phyloP scores from a whole-genome alignment of 2,888 invertebrate species.

The Lasiommata megera region DNA sequence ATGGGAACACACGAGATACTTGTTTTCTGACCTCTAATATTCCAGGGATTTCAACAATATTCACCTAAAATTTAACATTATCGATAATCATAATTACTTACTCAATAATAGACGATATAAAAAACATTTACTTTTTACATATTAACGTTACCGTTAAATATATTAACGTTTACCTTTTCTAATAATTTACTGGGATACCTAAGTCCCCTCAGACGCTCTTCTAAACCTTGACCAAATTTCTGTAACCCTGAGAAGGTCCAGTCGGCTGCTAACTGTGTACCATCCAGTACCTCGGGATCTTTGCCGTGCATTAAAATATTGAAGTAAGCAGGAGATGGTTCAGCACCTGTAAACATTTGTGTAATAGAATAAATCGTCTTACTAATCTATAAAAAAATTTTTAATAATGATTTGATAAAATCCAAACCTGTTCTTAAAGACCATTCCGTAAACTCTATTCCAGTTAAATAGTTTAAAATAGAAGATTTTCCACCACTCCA shows the following conservation, averaged over 20 bases:
- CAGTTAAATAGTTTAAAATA: constrained; percentile 94
- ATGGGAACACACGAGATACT: constrained; percentile 95
- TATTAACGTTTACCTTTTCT: constrained; percentile 87
- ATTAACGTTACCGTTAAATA: background rate
- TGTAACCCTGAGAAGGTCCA: constrained; percentile 96
- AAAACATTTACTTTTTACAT: background rate
- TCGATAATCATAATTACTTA: background rate
- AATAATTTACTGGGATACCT: constrained; percentile 91
- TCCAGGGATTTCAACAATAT: constrained; percentile 97
- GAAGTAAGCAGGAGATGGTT: constrained; percentile 96
- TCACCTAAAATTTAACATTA: constrained; percentile 84
- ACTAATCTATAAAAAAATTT: no score
- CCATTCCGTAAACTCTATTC: constrained; percentile 91
- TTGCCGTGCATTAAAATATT: constrained; percentile 95
- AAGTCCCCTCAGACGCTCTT: constrained; percentile 92
- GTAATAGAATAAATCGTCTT: no score
- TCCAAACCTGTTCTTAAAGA: constrained; percentile 91
- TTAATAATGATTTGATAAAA: background rate
- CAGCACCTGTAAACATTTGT: constrained; percentile 86
- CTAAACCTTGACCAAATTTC: constrained; percentile 96
- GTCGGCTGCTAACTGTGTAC: constrained; percentile 96
- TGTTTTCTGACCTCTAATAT: constrained; percentile 96
- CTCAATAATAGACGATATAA: background rate
- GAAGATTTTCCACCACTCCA: constrained; percentile 98
- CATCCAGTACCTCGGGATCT: constrained; percentile 91